A percentile compares a stretch with the other conserved stretches of the same genome.
These are phyloP conservation scores for Ichneumoninae sp. DNA, from an alignment of 2,888 invertebrate genomes.

Conservation along the genomic window DNA sequence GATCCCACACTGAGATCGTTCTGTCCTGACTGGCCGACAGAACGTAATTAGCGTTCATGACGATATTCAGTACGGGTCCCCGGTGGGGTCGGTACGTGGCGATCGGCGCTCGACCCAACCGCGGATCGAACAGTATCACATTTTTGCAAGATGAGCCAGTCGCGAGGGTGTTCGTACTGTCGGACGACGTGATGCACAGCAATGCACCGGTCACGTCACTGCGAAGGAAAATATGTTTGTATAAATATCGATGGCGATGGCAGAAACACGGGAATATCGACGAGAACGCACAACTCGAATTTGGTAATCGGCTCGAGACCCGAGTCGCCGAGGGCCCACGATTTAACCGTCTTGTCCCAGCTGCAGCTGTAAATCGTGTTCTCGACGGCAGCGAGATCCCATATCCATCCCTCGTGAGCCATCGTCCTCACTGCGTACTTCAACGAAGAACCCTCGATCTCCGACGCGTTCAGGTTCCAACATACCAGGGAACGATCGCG, in stretches of 20 bases:
- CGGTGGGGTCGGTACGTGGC: slow-evolving; percentile 85
- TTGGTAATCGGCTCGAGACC: slow-evolving; percentile 85
- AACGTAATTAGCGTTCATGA: slow-evolving; percentile 84
- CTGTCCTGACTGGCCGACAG: slow-evolving; percentile 87
- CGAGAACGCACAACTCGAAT: slow-evolving; percentile 82
- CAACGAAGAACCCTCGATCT: slow-evolving; percentile 67
- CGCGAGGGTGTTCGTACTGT: slow-evolving; percentile 85
- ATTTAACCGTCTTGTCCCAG: slow-evolving; percentile 87
- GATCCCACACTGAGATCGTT: slow-evolving; percentile 87
- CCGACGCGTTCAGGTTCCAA: slow-evolving; percentile 84
- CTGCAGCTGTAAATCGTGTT: slow-evolving; percentile 87
- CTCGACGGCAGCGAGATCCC: slow-evolving; percentile 86
- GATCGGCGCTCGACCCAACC: slow-evolving; percentile 84
- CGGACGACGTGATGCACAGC: slow-evolving; percentile 85
- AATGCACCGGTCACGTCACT: slow-evolving; percentile 86
- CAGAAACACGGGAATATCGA: slow-evolving; percentile 50
- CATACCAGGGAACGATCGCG: slow-evolving; percentile 87
- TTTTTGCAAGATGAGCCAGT: slow-evolving; percentile 86
- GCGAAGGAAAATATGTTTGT: slow-evolving; percentile 4
- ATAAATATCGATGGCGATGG: neutral
- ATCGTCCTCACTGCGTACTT: slow-evolving; percentile 36
- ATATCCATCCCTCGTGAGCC: slow-evolving; percentile 88
- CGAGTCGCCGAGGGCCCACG: slow-evolving; percentile 85
- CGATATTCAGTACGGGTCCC: slow-evolving; percentile 85
- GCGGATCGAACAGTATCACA: slow-evolving; percentile 86